Percentiles rank a stretch among this genome's conserved stretches.
These are phyloP conservation scores for Willisornis vidua DNA, from an alignment of 2,113 vertebrate species.

Conservation along the genomic window DNA sequence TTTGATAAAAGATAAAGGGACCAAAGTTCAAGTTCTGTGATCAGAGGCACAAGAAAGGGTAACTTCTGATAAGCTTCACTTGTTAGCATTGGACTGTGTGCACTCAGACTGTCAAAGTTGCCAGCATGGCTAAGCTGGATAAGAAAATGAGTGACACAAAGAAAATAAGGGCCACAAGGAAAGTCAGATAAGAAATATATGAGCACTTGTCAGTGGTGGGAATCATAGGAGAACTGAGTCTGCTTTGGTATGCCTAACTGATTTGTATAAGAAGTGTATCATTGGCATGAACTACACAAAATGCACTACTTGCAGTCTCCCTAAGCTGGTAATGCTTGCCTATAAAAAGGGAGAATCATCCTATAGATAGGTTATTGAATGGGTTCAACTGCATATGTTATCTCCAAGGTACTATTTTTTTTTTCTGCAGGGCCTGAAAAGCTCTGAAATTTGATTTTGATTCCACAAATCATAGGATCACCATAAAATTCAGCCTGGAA, in stretches of 20 bases:
- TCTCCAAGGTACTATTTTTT: neutral
- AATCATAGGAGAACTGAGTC: neutral
- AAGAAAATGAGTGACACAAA: slow-evolving; percentile 33
- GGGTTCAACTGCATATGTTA: neutral
- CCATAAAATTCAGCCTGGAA: neutral
- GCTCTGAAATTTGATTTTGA: neutral
- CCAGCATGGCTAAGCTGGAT: neutral
- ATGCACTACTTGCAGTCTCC: neutral
- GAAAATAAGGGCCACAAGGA: neutral
- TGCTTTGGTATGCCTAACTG: neutral
- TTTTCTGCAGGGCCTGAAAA: neutral
- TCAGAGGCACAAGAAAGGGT: neutral
- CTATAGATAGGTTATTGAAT: neutral
- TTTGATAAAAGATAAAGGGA: slow-evolving; percentile 43
- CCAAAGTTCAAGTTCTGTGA: slow-evolving; percentile 40
- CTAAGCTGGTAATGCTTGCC: neutral
- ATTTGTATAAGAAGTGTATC: neutral
- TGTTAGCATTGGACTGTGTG: slow-evolving; percentile 4
- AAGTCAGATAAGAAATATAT: neutral
- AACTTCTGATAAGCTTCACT: slow-evolving; percentile 45
- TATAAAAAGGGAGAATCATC: neutral
- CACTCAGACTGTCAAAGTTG: neutral
- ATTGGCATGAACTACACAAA: neutral
- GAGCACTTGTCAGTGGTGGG: neutral
- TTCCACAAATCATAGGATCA: neutral